Base-by-base conservation (phyloP, 2,113 vertebrate genomes). In the Cricetomys ansorgei region DNA sequence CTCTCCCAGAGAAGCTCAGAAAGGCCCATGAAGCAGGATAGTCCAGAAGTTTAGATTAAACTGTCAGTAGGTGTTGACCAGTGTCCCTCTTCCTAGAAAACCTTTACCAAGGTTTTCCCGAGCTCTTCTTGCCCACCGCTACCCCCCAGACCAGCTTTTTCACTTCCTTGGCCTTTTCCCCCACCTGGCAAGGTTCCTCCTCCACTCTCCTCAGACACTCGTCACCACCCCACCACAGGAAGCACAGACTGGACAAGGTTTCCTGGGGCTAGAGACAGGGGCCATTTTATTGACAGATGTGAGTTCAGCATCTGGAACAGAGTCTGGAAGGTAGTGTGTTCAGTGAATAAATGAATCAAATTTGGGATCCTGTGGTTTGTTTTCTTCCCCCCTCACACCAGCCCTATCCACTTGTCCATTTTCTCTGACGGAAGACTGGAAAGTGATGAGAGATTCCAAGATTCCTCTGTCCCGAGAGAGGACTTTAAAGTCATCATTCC, bases 251-350 rank as follows among this genome's bases (percentile, higher is more conserved):
- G 6, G 29, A 43, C n/a, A 92, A 65, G 34, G 65, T 43, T 90
- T 77, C 27, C 27, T 3, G 5, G 45, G 25, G 12, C 40, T 34
- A 25, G 64, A 1, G 23, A 2, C 4, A 10, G 3, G 8, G 25
- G 50, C 21, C 73, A 15, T 55, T 77, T 94, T 53, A 64, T 84
- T 62, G 19, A 6, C 7, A n/a, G 83, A 69, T 81, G 29, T 55
- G 21, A 72, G 64, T 92, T 50, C 62, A 40, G 55, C 31, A 17
- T 55, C 77, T 48, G 31, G 31, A 97, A 94, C 27, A 50, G 79
- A 79, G 93, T 86, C 81, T 91, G 72, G 81, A 84, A 94, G 64
- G 17, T 25, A 75, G 55, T 43, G 80, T 40, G 50, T 84, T 95
- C 73, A 90, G 27, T 77, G 94, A 94, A 73, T 34, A 93, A 34